Evolutionary conservation across 2,888 invertebrate genomes (phyloP).

Genomic region (Altica lythri): DNA sequence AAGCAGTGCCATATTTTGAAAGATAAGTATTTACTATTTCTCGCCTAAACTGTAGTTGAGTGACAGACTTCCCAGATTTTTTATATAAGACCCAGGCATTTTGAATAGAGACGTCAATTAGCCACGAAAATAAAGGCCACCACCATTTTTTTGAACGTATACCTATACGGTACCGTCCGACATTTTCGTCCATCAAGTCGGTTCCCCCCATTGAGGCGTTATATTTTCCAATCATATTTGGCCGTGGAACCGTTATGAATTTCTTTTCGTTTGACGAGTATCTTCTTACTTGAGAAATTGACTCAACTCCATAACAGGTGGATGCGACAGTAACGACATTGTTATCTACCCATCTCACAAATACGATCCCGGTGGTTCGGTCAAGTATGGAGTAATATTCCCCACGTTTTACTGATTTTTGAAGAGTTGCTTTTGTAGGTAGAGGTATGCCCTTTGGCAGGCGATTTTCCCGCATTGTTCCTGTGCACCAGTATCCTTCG

Average conservation of each 20-base stretch:
- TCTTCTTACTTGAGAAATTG: constrained; percentile 22
- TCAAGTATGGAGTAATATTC: constrained; percentile 4
- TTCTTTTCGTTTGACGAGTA: constrained; percentile 31
- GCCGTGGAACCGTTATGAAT: neutral
- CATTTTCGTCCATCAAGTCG: neutral
- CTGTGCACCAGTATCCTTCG: constrained; percentile 5
- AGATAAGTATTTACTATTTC: neutral
- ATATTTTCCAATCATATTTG: neutral
- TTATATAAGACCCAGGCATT: constrained; percentile 2
- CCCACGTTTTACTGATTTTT: neutral
- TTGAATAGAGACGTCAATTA: neutral
- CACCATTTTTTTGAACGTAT: neutral
- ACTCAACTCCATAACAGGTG: constrained; percentile 29
- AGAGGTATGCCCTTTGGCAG: constrained; percentile 7
- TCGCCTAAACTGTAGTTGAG: neutral
- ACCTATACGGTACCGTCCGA: neutral
- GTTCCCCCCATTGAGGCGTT: neutral
- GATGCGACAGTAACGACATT: constrained; percentile 40
- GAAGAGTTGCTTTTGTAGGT: neutral
- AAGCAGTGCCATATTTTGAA: neutral
- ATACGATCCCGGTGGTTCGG: neutral
- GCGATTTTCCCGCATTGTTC: constrained; percentile 13
- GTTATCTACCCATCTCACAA: constrained; percentile 41
- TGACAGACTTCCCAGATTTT: neutral
- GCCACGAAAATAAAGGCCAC: neutral